These are phyloP conservation scores for Phocides pigmalion DNA, from an alignment of 1,140 invertebrate genomes.

Conservation along the genomic window DNA sequence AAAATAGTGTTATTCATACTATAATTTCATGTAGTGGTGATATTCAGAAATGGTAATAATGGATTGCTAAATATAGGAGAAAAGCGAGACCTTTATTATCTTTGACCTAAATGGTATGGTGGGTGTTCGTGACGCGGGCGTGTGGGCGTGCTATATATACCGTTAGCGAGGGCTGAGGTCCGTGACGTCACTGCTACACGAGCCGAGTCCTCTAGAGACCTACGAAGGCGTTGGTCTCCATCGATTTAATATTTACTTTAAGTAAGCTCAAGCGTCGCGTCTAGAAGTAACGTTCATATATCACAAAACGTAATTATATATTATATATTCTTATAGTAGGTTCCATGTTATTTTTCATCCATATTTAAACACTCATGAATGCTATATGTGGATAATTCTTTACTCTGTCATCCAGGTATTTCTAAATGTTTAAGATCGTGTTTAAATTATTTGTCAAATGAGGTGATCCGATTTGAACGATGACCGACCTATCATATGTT, in stretches of 20 bases:
- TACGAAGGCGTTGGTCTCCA: background rate
- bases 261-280: background rate
- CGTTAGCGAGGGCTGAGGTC: slow-evolving; percentile 37
- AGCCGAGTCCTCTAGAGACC: slow-evolving; percentile 6
- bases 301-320: no score
- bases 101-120: slow-evolving; percentile 43
- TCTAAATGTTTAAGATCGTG: no score
- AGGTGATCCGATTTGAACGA: no score
- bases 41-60: background rate
- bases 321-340: no score
- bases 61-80: slow-evolving; percentile 8
- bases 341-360: no score
- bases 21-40: background rate
- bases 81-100: slow-evolving; percentile 33
- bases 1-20: no score
- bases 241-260: slow-evolving; percentile 10
- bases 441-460: no score
- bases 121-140: slow-evolving; percentile 47
- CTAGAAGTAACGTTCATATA: no score
- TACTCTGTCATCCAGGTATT: no score
- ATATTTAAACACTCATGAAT: no score
- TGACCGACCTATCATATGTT: no score
- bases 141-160: slow-evolving; percentile 53
- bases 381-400: no score
- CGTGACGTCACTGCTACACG: slow-evolving; percentile 41